These are phyloP conservation scores for Apostichopus leukothele DNA, from an alignment of 53 echinoderm and acorn worm genomes.

Conservation along the genomic window DNA sequence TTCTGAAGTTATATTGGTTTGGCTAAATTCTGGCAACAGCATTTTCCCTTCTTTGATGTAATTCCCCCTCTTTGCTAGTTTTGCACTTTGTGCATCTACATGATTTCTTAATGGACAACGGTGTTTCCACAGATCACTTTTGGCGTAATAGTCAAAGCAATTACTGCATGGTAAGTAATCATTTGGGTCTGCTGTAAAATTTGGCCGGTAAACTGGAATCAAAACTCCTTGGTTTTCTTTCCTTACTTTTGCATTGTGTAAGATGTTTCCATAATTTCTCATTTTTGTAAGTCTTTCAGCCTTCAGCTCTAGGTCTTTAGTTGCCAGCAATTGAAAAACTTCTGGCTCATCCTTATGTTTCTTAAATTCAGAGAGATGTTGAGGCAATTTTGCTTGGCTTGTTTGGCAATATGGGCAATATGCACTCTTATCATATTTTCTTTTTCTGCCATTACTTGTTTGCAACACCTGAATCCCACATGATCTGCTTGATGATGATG, in stretches of 20 bases:
- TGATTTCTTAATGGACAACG: slow-evolving; percentile 30
- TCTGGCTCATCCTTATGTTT: slow-evolving; percentile 58
- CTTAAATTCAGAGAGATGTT: slow-evolving; percentile 57
- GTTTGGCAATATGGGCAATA: slow-evolving; percentile 64
- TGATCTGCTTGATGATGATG: no score
- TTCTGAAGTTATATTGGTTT: slow-evolving; percentile 18
- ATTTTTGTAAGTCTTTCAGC: slow-evolving; percentile 63
- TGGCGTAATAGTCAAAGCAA: slow-evolving; percentile 60
- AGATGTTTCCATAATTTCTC: slow-evolving; percentile 66
- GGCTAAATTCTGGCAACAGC: slow-evolving; percentile 36
- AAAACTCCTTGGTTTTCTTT: slow-evolving; percentile 57
- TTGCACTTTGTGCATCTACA: background rate
- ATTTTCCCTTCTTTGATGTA: slow-evolving; percentile 33
- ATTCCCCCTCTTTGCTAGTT: slow-evolving; percentile 6
- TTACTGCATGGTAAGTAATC: slow-evolving; percentile 57
- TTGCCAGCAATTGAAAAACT: slow-evolving; percentile 57
- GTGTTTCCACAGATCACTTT: slow-evolving; percentile 66
- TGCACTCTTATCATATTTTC: slow-evolving; percentile 62
- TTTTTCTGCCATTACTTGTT: slow-evolving; percentile 61
- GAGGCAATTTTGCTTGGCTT: slow-evolving; percentile 55
- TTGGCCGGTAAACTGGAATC: slow-evolving; percentile 57
- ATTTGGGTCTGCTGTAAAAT: slow-evolving; percentile 27
- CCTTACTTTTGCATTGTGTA: slow-evolving; percentile 65
- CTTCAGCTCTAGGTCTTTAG: slow-evolving; percentile 57
- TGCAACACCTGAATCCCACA: slow-evolving; percentile 53